Percentiles rank a stretch among this genome's conserved stretches.
Conservation (phyloP, 2,797 vertebrate species). For the Semotilus atromaculatus region DNA sequence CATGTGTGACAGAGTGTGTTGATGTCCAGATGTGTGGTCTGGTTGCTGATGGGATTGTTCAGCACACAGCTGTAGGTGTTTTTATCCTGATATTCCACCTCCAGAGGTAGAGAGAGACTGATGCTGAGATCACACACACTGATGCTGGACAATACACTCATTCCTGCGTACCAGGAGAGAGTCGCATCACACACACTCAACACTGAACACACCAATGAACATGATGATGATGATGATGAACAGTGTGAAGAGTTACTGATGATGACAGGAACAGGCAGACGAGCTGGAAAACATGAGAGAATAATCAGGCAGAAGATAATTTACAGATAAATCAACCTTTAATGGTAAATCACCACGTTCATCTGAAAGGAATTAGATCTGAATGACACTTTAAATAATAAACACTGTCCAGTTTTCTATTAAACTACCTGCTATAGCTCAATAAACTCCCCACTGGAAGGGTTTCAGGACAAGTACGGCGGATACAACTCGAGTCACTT, state of each 20-base stretch:
- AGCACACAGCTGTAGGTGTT: slow-evolving; percentile 1
- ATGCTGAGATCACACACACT: too few relatives aligned
- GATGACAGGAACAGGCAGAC: background rate
- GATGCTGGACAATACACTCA: too few relatives aligned
- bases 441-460: too few relatives aligned
- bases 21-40: background rate
- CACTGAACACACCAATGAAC: too few relatives aligned
- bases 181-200: too few relatives aligned
- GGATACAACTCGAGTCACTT: too few relatives aligned
- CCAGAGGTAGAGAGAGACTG: background rate
- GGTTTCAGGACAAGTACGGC: too few relatives aligned
- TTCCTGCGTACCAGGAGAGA: too few relatives aligned
- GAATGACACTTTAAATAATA: background rate
- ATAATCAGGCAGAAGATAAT: background rate
- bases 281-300: background rate
- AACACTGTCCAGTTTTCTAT: too few relatives aligned
- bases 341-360: background rate
- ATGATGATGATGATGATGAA: too few relatives aligned
- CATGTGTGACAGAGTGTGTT: background rate
- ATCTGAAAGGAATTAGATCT: background rate
- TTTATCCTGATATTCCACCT: slow-evolving; percentile 4
- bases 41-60: slow-evolving; percentile 3
- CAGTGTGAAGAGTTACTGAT: too few relatives aligned
- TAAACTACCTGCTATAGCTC: too few relatives aligned
- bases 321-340: background rate